A percentile compares a stretch with the other conserved stretches of the same genome.
These are phyloP conservation scores for Hydrotaea diabolus DNA, from an alignment of 2,888 invertebrate genomes.

Conservation along the genomic window DNA sequence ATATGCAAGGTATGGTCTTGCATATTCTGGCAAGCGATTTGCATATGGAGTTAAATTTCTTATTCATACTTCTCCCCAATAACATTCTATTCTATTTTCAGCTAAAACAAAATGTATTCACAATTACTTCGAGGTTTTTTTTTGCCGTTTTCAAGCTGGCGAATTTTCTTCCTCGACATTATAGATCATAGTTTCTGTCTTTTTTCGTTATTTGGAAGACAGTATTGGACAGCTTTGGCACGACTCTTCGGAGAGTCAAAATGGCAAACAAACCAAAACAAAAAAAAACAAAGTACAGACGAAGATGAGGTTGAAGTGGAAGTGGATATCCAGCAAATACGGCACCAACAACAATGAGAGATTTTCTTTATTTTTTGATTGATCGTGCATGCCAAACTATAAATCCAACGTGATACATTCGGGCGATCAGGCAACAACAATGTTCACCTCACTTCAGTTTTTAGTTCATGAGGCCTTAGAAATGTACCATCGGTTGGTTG, in stretches of 20 bases:
- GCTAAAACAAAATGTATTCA: conserved; percentile 34
- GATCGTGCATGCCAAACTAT: conserved; percentile 81
- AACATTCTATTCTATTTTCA: conserved; percentile 48
- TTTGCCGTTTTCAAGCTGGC: neutral
- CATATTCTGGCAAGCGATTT: conserved; percentile 33
- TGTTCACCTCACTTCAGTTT: conserved; percentile 26
- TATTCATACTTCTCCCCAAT: conserved; percentile 43
- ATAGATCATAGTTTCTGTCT: conserved; percentile 45
- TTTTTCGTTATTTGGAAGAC: neutral
- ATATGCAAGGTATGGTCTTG: neutral
- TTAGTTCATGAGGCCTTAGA: conserved; percentile 35
- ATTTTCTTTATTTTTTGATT: conserved; percentile 77
- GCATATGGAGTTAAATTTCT: conserved; percentile 62
- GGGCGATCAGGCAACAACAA: conserved; percentile 79
- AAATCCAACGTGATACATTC: conserved; percentile 81
- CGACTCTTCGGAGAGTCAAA: conserved; percentile 66
- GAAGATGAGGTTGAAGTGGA: conserved; percentile 53
- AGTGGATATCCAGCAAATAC: conserved; percentile 28
- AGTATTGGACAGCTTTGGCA: conserved; percentile 58
- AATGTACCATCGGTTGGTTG: conserved; percentile 55
- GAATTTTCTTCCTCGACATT: conserved; percentile 47
- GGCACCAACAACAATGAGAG: conserved; percentile 67
- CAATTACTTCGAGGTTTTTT: conserved; percentile 54
- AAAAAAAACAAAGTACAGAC: too few relatives aligned
- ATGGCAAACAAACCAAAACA: too few relatives aligned